Base-by-base conservation (phyloP, 2,888 invertebrate species). In the Caenorhabditis zanzibari region DNA sequence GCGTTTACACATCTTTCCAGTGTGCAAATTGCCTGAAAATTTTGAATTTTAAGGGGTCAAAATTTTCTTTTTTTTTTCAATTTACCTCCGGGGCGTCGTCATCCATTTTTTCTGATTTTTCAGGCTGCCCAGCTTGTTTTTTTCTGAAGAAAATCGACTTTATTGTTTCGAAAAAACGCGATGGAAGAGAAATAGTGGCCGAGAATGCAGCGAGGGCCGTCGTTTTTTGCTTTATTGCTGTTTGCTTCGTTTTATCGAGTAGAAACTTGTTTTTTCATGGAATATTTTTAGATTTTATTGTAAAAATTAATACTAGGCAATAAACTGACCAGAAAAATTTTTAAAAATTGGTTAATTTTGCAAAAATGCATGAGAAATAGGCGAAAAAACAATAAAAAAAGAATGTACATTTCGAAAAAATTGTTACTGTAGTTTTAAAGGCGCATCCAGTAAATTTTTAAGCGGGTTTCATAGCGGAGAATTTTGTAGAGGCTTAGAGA, bases 1-100 rank as follows among this genome's bases (percentile, higher is more conserved):
- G 22, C 68, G 22, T 68, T 52, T 2, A 4, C 22, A 38, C 68
- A 68, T 16, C 68, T 38, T 26, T 68, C 68, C 38, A 35, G 49
- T 4, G 38, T 54, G 49, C 68, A 68, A 38, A 16, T n/a, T 22
- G 35, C 68, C 68, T 68, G 68, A 35, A 68, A 68, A 66, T 64
- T 47, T 52, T 38, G 5, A 12, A 38, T 38, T 38, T 38, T 12
- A 12, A 32, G 7, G 32, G 4, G 32, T 32, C 19, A 35, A 32
- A n/a, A n/a, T n/a, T n/a, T n/a, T n/a, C n/a, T n/a, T n/a, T n/a
- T n/a, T n/a, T 28, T 49, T 35, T 35, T 52, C 47, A 69, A 28
- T 1, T 32, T 35, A 49, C 61, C 61, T 38, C 38, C 16, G 22
- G 10, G 61, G 41, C 61, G 6, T 41, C 61, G 41, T 41, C 38